A percentile compares a stretch with the other conserved stretches of the same genome.
Conservation (phyloP, 2,797 vertebrate genomes). For the Lindbergichthys nudifrons region DNA sequence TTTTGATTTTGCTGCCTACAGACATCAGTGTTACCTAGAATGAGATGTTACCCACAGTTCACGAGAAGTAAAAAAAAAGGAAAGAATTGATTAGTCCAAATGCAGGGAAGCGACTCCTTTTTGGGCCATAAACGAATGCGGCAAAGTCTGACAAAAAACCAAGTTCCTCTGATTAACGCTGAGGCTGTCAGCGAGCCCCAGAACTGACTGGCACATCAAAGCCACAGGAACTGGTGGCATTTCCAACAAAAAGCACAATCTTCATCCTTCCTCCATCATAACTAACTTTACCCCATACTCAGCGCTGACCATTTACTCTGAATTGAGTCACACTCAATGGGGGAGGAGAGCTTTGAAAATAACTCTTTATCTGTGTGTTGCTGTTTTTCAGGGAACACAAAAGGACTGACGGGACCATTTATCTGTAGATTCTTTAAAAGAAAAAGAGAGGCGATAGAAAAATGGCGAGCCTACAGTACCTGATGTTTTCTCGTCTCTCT, state of each 20-base stretch:
- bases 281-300: conserved; percentile 70
- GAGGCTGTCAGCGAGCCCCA: conserved; percentile 57
- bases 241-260: conserved; percentile 54
- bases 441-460: conserved; percentile 86
- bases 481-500: conserved; percentile 78
- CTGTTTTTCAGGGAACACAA: conserved; percentile 77
- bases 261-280: conserved; percentile 58
- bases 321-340: conserved; percentile 70
- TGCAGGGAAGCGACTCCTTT: conserved; percentile 51
- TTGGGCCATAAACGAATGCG: conserved; percentile 49
- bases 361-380: conserved; percentile 85
- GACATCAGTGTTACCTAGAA: conserved; percentile 31
- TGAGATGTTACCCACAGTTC: conserved; percentile 29
- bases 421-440: conserved; percentile 89
- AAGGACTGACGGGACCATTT: conserved; percentile 90
- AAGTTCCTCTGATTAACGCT: conserved; percentile 64
- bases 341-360: conserved; percentile 80
- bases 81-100: conserved; percentile 60
- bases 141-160: conserved; percentile 54
- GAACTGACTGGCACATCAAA: conserved; percentile 74
- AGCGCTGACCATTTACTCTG: conserved; percentile 70
- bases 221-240: conserved; percentile 60
- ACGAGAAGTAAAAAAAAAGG: conserved; percentile 48
- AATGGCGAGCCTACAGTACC: conserved; percentile 87
- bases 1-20: conserved; percentile 42